Conservation (phyloP, 1,140 invertebrate genomes). For the Cepaea nemoralis region DNA sequence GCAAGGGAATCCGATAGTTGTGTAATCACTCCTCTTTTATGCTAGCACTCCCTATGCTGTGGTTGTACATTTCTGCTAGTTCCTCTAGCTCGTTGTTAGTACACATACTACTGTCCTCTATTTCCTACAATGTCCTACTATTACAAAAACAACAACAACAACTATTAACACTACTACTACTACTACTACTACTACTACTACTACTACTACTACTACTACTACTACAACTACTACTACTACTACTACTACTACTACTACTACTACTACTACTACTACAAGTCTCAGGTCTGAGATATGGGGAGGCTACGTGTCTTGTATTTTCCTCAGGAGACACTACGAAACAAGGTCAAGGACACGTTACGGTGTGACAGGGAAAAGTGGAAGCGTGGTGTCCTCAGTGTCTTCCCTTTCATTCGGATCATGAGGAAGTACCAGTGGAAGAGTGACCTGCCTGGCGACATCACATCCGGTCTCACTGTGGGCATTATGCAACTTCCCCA, state of each 20-base stretch:
- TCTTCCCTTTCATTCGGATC: constrained; percentile 60
- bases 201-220: background rate
- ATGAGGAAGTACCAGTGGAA: constrained; percentile 61
- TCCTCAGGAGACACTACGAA: background rate
- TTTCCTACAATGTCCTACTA: no score
- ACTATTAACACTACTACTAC: no score
- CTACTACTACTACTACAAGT: background rate
- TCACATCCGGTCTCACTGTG: constrained; percentile 65
- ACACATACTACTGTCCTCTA: no score
- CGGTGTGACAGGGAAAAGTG: constrained; percentile 45
- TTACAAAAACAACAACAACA: no score
- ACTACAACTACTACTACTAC: background rate
- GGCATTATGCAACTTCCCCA: constrained; percentile 68
- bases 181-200: background rate
- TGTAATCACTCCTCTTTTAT: no score
- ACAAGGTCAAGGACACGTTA: constrained; percentile 30
- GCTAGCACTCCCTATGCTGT: no score
- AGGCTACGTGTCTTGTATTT: background rate
- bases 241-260: background rate
- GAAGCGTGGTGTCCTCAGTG: constrained; percentile 46
- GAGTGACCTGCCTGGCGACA: constrained; percentile 58
- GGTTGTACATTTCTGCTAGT: no score
- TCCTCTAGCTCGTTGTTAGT: no score
- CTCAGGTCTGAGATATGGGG: background rate
- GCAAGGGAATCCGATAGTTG: no score